Conservation (phyloP, 2,797 vertebrate genomes). For the Orestias chungarensis region DNA sequence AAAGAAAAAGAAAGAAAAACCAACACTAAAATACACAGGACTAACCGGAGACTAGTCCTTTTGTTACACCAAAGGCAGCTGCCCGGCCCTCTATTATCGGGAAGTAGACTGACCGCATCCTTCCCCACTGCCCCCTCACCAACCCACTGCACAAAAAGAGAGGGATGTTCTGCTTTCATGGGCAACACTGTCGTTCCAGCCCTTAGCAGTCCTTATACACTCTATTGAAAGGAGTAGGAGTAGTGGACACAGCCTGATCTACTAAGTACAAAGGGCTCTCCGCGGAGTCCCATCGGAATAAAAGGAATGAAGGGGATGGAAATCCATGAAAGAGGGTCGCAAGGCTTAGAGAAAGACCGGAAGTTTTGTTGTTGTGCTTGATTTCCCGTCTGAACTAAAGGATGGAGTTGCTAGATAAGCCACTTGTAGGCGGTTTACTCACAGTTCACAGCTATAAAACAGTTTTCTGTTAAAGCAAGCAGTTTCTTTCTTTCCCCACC, state of each 20-base stretch:
- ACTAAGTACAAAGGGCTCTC: slow-evolving; percentile 81
- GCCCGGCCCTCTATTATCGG: slow-evolving; percentile 89
- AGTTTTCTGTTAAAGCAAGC: slow-evolving; percentile 10
- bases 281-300: slow-evolving; percentile 76
- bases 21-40: slow-evolving; percentile 90
- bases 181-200: slow-evolving; percentile 80
- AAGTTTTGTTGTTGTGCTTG: slow-evolving; percentile 86
- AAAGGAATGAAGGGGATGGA: slow-evolving; percentile 83
- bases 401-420: slow-evolving; percentile 68
- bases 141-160: slow-evolving; percentile 90
- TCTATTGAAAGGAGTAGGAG: slow-evolving; percentile 81
- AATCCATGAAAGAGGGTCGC: slow-evolving; percentile 72
- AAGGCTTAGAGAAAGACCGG: slow-evolving; percentile 83
- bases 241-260: slow-evolving; percentile 79
- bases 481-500: neutral
- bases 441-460: slow-evolving; percentile 33
- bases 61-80: slow-evolving; percentile 88
- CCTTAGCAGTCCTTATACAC: slow-evolving; percentile 81
- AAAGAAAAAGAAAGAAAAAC: slow-evolving; percentile 81
- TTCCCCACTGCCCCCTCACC: slow-evolving; percentile 85
- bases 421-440: slow-evolving; percentile 57
- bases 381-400: slow-evolving; percentile 67
- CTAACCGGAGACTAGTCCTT: slow-evolving; percentile 85
- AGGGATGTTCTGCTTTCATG: slow-evolving; percentile 88
- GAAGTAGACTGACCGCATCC: slow-evolving; percentile 85